Evolutionary conservation across 1,140 invertebrate genomes (phyloP), one percentile per base, ranked within the genome.

Genomic region (Neocloeon triangulifer): DNA sequence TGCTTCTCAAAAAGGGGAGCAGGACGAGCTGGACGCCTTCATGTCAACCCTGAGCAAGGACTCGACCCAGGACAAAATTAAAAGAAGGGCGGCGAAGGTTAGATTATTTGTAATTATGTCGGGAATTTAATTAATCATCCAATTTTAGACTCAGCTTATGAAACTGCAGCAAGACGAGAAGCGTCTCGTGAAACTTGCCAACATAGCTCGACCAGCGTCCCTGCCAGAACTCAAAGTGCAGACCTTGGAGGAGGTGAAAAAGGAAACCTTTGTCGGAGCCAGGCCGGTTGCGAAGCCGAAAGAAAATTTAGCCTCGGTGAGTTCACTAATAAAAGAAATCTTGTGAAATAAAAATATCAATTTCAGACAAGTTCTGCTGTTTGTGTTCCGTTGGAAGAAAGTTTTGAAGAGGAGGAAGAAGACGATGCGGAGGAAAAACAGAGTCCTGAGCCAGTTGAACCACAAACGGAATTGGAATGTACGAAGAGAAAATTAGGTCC

Each of bases 191-290:
- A 69, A 70, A 35, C 49, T 91, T 12, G 62, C 79, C 1, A 75
- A 84, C 39, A 58, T 91, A 32, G 73, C 78, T 0, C 70, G 71
- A 47, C 85, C 85, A 5, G 60, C 66, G 1, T 53, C 61, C 42
- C 49, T 79, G 13, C 73, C 73, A 7, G 48, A n/a, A n/a, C n/a
- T n/a, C n/a, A n/a, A n/a, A n/a, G n/a, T n/a, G n/a, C n/a, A n/a
- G n/a, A n/a, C n/a, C n/a, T n/a, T n/a, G n/a, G n/a, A n/a, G n/a
- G n/a, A n/a, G n/a, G n/a, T n/a, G n/a, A n/a, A n/a, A n/a, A n/a
- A n/a, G n/a, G n/a, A n/a, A n/a, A n/a, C n/a, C n/a, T n/a, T n/a
- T n/a, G n/a, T n/a, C n/a, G n/a, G n/a, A n/a, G n/a, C n/a, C n/a
- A n/a, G n/a, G n/a, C n/a, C n/a, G n/a, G n/a, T n/a, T n/a, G n/a